phyloP scores from a whole-genome alignment of 2,113 vertebrate species.

The Hippocampus mohnikei region DNA sequence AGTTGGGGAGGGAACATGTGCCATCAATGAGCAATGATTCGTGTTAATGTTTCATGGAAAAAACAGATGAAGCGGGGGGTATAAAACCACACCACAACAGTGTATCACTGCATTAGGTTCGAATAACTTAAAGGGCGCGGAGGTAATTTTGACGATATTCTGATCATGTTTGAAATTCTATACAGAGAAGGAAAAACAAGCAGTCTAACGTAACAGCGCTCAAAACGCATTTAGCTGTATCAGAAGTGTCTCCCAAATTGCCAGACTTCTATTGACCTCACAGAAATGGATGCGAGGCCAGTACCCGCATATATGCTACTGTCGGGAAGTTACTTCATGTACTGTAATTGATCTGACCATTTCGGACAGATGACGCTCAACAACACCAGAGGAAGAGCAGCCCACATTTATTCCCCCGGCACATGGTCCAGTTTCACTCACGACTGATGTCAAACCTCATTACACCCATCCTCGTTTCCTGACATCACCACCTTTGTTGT shows the following conservation, averaged over 20 bases:
- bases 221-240: slow-evolving; percentile 48
- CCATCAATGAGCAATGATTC: no score
- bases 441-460: slow-evolving; percentile 48
- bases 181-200: neutral
- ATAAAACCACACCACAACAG: neutral
- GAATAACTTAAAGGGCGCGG: neutral
- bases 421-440: slow-evolving; percentile 44
- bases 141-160: neutral
- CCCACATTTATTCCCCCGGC: slow-evolving; percentile 30
- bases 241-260: slow-evolving; percentile 33
- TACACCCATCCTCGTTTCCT: slow-evolving; percentile 26
- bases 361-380: slow-evolving; percentile 47
- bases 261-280: slow-evolving; percentile 12
- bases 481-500: slow-evolving; percentile 16
- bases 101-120: neutral
- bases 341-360: slow-evolving; percentile 39
- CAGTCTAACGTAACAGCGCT: slow-evolving; percentile 6
- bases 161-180: neutral
- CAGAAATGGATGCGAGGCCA: slow-evolving; percentile 2
- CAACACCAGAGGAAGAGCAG: slow-evolving; percentile 15
- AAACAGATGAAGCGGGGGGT: no score
- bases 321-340: slow-evolving; percentile 37
- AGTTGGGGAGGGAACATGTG: no score
- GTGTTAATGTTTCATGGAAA: no score
- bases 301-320: slow-evolving; percentile 16